Evolutionary conservation across 2,888 invertebrate genomes (phyloP), one percentile per base, ranked within the genome.

Genomic region (Dryadula phaetusa): DNA sequence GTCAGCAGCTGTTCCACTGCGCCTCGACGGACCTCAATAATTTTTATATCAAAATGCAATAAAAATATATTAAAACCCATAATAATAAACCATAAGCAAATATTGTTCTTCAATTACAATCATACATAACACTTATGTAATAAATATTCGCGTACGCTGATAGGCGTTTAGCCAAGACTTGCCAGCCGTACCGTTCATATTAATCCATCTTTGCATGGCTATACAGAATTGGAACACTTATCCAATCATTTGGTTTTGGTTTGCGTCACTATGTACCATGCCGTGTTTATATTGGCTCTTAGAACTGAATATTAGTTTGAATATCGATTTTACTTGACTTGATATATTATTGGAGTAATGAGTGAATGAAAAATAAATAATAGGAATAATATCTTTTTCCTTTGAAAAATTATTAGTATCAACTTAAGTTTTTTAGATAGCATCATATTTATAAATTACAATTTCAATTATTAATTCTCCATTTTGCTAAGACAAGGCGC

Each of bases 251-350:
- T 40, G 62, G 46, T 54, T 61, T 71, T 32, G 66, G 46, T 62
- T 63, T 71, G 60, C 72, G 73, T 74, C 72, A 71, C 61, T 49
- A 47, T 46, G 58, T 64, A 62, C 60, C 47, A 53, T 60, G n/a
- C n/a, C 47, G 16, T 71, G 73, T 73, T 73, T 73, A 66, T 69
- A 64, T 73, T 73, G 70, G 71, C 70, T 53, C 42, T 42, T 67
- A 64, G 16, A 28, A 32, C 16, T 28, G 8, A 37, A 32, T 40
- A 49, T 20, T 42, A 54, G 16, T 6, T 12, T 10, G 3, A 34
- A 34, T 28, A 53, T 53, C n/a, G 52, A 25, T 52, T n/a, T 22
- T 12, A 28, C 28, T 5, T 52, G 16, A 28, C 28, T 5, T 52
- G 16, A 28, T 52, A 52, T 2, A 37, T 37, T 37, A 34, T 34